Conservation (phyloP, 2,888 invertebrate species). For the Ennomos fuscantarius region DNA sequence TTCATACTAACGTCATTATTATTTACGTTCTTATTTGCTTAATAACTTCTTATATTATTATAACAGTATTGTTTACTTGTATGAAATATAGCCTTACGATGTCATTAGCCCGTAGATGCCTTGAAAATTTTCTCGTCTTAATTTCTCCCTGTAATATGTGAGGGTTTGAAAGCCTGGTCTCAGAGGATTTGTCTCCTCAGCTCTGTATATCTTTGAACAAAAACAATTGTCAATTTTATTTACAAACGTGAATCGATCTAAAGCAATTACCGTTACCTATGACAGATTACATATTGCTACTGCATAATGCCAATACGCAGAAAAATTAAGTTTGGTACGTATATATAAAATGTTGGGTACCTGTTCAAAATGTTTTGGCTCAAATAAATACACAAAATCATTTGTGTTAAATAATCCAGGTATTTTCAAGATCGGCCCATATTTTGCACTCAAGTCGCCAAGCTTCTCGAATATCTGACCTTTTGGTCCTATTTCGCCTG, state of each 20-base stretch:
- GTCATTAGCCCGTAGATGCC: conserved; percentile 69
- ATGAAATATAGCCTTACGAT: conserved; percentile 59
- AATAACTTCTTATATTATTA: not conserved
- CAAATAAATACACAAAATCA: conserved; percentile 63
- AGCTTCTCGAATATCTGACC: conserved; percentile 55
- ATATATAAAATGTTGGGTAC: too few species aligned
- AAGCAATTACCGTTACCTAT: too few species aligned
- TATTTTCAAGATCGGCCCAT: conserved; percentile 67
- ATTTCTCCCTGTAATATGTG: conserved; percentile 65
- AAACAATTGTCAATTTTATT: too few species aligned
- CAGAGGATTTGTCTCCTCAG: conserved; percentile 45
- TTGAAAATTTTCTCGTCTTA: conserved; percentile 60
- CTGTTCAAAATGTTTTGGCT: conserved; percentile 66
- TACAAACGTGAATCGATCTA: too few species aligned
- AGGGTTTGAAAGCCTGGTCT: conserved; percentile 72
- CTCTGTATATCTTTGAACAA: too few species aligned
- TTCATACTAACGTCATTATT: too few species aligned
- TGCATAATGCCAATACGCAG: too few species aligned
- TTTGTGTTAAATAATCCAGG: conserved; percentile 63
- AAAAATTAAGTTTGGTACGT: not conserved
- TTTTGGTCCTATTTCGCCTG: conserved; percentile 61
- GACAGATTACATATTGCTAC: too few species aligned
- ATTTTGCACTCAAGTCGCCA: conserved; percentile 56
- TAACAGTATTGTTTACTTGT: not conserved
- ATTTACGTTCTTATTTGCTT: too few species aligned